These are phyloP conservation scores for Masnerella sp. DNA, from an alignment of 2,888 invertebrate species.

Conservation along the genomic window DNA sequence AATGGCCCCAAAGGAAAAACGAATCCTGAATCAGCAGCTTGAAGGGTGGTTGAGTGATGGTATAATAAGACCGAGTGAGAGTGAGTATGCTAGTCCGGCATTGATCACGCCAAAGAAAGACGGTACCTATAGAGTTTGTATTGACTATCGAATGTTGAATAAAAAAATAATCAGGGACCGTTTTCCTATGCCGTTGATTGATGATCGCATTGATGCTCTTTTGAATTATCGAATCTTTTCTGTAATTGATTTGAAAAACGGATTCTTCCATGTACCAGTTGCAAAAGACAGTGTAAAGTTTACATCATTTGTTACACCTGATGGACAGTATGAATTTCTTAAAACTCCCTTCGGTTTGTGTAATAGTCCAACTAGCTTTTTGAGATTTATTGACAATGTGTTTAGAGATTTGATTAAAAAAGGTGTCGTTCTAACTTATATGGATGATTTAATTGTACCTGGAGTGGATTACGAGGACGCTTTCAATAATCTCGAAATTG, in stretches of 20 bases:
- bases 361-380: not conserved
- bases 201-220: constrained; percentile 61
- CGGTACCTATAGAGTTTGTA: constrained; percentile 48
- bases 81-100: constrained; percentile 67
- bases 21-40: constrained; percentile 65
- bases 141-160: constrained; percentile 63
- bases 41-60: constrained; percentile 66
- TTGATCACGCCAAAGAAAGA: constrained; percentile 5
- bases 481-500: not conserved
- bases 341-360: constrained; percentile 3
- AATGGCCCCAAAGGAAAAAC: constrained; percentile 59
- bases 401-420: not conserved
- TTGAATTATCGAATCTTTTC: constrained; percentile 49
- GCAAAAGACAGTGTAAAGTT: not conserved
- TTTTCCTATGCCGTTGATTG: constrained; percentile 63
- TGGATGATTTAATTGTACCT: constrained; percentile 51
- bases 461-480: constrained; percentile 10
- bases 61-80: constrained; percentile 51
- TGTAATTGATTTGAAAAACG: constrained; percentile 14
- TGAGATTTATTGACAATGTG: not conserved
- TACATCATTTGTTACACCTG: not conserved
- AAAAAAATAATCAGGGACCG: constrained; percentile 55
- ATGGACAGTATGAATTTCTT: constrained; percentile 4
- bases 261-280: not conserved
- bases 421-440: not conserved